phyloP scores from a whole-genome alignment of 1,140 invertebrate genomes.

The Aradophagus sp. region DNA sequence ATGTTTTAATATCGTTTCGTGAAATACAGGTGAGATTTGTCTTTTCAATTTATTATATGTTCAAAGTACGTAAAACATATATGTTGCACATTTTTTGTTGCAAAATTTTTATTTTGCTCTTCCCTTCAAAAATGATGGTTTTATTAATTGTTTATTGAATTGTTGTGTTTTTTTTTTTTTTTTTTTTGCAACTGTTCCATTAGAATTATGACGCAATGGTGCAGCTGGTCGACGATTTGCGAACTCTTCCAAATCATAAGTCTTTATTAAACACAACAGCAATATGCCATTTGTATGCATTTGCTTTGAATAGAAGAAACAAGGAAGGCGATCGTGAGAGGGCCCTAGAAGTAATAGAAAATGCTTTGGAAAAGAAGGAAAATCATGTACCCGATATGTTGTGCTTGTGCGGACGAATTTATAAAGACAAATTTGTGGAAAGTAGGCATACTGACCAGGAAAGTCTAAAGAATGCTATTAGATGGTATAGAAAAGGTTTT shows the following conservation, averaged over 20 bases:
- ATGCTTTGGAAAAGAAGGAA: slow-evolving; percentile 92
- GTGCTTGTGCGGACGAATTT: slow-evolving; percentile 98
- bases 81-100: neutral
- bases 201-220: slow-evolving; percentile 99
- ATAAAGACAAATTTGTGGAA: slow-evolving; percentile 99
- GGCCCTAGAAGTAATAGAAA: slow-evolving; percentile 92
- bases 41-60: no score
- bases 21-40: slow-evolving; percentile 82
- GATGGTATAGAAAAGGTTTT: slow-evolving; percentile 99
- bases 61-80: neutral
- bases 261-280: slow-evolving; percentile 92
- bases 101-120: no score
- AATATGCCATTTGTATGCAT: slow-evolving; percentile 95
- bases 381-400: slow-evolving; percentile 97
- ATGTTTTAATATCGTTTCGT: slow-evolving; percentile 92
- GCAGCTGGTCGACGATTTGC: slow-evolving; percentile 94
- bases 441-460: slow-evolving; percentile 92
- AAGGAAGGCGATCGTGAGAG: slow-evolving; percentile 95
- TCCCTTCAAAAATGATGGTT: no score
- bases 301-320: slow-evolving; percentile 97
- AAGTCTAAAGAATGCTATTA: slow-evolving; percentile 93
- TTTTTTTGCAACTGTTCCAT: slow-evolving; percentile 3
- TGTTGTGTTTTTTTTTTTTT: neutral
- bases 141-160: no score
- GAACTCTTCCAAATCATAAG: slow-evolving; percentile 92